Conservation (phyloP, 2,797 vertebrate species). For the Takifugu rubripes region DNA sequence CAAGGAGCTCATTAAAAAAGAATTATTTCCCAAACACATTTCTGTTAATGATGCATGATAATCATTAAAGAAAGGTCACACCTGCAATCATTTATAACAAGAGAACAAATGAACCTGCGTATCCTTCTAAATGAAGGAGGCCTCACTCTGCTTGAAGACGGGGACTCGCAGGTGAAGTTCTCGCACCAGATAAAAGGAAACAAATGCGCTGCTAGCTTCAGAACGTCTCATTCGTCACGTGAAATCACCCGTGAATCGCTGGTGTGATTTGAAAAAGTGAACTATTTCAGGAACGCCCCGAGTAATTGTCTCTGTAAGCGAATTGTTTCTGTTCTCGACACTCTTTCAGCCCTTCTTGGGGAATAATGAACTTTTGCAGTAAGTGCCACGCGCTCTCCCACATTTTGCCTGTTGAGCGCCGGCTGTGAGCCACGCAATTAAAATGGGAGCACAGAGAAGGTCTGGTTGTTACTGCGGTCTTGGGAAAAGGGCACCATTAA, state of each 20-base stretch:
- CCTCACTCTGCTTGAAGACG: background rate
- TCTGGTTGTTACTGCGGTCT: constrained; percentile 30
- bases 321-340: constrained; percentile 5
- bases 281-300: constrained; percentile 1
- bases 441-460: constrained; percentile 40
- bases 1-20: constrained; percentile 40
- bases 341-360: constrained; percentile 23
- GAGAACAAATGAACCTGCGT: constrained; percentile 1
- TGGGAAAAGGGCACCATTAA: constrained; percentile 52
- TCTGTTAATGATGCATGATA: constrained; percentile 19
- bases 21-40: constrained; percentile 23
- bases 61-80: constrained; percentile 38
- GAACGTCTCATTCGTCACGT: constrained; percentile 10
- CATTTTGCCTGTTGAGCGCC: constrained; percentile 34
- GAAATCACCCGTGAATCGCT: background rate
- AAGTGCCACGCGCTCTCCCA: constrained; percentile 32
- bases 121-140: constrained; percentile 13
- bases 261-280: background rate
- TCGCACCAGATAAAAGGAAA: constrained; percentile 6
- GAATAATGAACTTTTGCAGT: constrained; percentile 42
- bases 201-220: constrained; percentile 1
- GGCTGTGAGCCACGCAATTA: constrained; percentile 55
- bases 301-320: background rate
- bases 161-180: constrained; percentile 16
- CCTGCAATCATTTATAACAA: constrained; percentile 4